These are phyloP conservation scores for Albula goreensis DNA, from an alignment of 2,113 vertebrate genomes.

Conservation along the genomic window DNA sequence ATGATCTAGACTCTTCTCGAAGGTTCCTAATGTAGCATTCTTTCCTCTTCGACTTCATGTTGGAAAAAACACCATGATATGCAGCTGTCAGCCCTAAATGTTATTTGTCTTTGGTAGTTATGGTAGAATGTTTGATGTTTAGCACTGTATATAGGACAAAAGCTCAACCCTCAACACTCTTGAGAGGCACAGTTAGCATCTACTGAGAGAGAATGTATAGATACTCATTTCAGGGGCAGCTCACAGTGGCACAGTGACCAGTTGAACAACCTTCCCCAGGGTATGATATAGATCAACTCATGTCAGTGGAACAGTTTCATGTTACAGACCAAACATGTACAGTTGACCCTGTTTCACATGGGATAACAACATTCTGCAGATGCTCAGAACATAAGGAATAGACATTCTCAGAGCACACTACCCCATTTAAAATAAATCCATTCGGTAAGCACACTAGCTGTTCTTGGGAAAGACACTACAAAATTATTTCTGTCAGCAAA, in stretches of 20 bases:
- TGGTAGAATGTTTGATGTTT: background rate
- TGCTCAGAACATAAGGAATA: background rate
- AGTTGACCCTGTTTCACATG: background rate
- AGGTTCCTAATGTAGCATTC: background rate
- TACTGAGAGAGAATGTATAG: background rate
- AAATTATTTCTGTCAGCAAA: too few species aligned
- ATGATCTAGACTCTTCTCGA: background rate
- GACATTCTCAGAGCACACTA: background rate
- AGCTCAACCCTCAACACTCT: background rate
- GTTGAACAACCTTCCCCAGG: background rate
- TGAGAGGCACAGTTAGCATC: background rate
- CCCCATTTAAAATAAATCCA: too few species aligned
- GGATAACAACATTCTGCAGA: background rate
- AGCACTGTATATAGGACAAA: background rate
- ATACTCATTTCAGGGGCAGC: background rate
- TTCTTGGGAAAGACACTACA: too few species aligned
- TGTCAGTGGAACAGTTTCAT: too few species aligned
- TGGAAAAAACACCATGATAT: background rate
- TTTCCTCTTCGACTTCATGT: background rate
- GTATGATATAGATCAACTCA: too few species aligned
- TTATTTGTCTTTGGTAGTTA: background rate
- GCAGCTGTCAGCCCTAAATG: background rate
- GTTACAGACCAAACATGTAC: background rate
- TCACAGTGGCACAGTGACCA: too few species aligned
- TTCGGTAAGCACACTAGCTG: too few species aligned